Evolutionary conservation across 2,797 vertebrate species (phyloP).

Genomic region (Decapterus maruadsi): DNA sequence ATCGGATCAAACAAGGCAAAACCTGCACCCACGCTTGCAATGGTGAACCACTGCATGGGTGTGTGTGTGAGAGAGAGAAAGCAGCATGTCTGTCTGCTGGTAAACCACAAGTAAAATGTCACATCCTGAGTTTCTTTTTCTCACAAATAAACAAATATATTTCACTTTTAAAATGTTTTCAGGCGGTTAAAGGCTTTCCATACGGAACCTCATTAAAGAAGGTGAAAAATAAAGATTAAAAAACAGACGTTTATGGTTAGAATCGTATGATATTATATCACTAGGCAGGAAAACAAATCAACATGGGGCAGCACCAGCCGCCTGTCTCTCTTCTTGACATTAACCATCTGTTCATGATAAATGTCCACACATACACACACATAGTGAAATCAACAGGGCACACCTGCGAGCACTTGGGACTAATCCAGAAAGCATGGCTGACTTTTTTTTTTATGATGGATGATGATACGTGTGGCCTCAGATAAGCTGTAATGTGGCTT

Average conservation of each 20-base stretch:
- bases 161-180: not conserved
- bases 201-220: not conserved
- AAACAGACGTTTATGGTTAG: conserved; percentile 15
- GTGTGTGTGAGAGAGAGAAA: conserved; percentile 55
- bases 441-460: conserved; percentile 66
- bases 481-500: conserved; percentile 63
- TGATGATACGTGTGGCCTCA: conserved; percentile 58
- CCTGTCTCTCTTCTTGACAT: conserved; percentile 45
- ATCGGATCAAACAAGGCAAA: conserved; percentile 54
- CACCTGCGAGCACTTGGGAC: conserved; percentile 53
- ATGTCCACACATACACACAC: conserved; percentile 17
- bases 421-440: conserved; percentile 40
- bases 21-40: conserved; percentile 55
- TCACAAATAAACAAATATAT: conserved; percentile 54
- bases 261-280: conserved; percentile 21
- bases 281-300: conserved; percentile 45
- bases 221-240: not conserved
- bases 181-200: not conserved
- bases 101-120: conserved; percentile 76
- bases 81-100: conserved; percentile 68
- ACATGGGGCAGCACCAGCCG: conserved; percentile 38
- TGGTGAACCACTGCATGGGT: conserved; percentile 42
- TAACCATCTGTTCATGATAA: conserved; percentile 59
- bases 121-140: conserved; percentile 56
- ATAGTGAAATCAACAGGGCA: conserved; percentile 45